Evolutionary conservation across 2,888 invertebrate species (phyloP).

Genomic region (Euzetes globulus): DNA sequence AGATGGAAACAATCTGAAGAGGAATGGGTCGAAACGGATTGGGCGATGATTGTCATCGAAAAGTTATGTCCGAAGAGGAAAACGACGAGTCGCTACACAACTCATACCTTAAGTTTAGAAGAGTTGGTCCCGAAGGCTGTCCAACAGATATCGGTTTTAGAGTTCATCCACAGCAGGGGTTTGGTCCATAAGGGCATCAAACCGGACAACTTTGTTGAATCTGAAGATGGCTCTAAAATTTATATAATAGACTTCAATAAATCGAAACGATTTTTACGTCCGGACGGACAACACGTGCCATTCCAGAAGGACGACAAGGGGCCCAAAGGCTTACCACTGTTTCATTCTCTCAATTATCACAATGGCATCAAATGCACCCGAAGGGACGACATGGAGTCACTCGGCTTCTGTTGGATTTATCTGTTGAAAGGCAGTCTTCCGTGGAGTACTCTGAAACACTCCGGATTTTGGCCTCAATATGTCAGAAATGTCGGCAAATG

Average conservation of each 20-base stretch:
- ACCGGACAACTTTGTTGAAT: slow-evolving; percentile 18
- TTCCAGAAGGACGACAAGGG: background rate
- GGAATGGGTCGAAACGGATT: background rate
- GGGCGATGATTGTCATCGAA: slow-evolving; percentile 10
- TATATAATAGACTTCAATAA: slow-evolving; percentile 22
- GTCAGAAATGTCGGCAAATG: background rate
- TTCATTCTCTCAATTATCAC: slow-evolving; percentile 17
- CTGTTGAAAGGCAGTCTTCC: background rate
- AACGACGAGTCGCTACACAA: background rate
- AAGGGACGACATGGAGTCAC: slow-evolving; percentile 13
- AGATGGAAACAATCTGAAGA: background rate
- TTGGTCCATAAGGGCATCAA: background rate
- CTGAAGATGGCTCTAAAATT: background rate
- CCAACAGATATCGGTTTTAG: background rate
- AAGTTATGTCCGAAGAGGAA: background rate
- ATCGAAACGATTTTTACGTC: background rate
- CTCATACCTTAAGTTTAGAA: background rate
- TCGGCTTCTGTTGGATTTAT: slow-evolving; percentile 9
- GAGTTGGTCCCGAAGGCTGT: background rate
- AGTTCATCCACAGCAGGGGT: background rate
- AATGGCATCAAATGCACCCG: background rate
- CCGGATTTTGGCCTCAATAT: background rate
- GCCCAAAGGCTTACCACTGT: background rate
- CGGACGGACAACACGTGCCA: background rate
- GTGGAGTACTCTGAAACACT: background rate